These are phyloP conservation scores for Cyrtonyx montezumae DNA, from an alignment of 2,113 vertebrate genomes.

Conservation along the genomic window DNA sequence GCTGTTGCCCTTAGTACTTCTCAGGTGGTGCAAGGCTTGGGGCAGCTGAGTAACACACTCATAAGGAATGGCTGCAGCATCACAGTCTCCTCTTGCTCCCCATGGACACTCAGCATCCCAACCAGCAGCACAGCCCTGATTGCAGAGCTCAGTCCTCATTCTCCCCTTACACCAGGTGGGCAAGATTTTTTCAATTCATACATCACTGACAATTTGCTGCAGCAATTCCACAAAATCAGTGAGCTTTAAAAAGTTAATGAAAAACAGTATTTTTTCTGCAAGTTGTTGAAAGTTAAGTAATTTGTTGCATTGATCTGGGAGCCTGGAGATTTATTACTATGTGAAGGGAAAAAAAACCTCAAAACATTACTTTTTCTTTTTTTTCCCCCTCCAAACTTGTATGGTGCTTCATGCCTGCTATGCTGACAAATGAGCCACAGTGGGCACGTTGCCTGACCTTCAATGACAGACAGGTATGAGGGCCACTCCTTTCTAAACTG, in stretches of 20 bases:
- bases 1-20: not conserved
- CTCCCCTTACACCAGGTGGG: not conserved
- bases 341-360: not conserved
- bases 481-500: not conserved
- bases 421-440: not conserved
- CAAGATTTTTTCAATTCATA: constrained; percentile 14
- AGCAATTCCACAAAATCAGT: not conserved
- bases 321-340: not conserved
- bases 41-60: not conserved
- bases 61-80: no score
- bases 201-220: constrained; percentile 16
- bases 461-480: not conserved
- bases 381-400: not conserved
- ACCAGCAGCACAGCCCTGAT: not conserved
- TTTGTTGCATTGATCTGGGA: not conserved
- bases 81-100: rapidly evolving
- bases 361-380: not conserved
- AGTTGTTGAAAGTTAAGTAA: not conserved
- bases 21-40: no score
- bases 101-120: rapidly evolving
- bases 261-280: not conserved
- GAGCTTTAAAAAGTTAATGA: constrained; percentile 43
- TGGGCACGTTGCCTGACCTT: not conserved
- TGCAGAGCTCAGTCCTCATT: not conserved
- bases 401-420: not conserved